These are phyloP conservation scores for Hafferia zeledoni DNA, from an alignment of 2,797 vertebrate genomes.

Conservation along the genomic window DNA sequence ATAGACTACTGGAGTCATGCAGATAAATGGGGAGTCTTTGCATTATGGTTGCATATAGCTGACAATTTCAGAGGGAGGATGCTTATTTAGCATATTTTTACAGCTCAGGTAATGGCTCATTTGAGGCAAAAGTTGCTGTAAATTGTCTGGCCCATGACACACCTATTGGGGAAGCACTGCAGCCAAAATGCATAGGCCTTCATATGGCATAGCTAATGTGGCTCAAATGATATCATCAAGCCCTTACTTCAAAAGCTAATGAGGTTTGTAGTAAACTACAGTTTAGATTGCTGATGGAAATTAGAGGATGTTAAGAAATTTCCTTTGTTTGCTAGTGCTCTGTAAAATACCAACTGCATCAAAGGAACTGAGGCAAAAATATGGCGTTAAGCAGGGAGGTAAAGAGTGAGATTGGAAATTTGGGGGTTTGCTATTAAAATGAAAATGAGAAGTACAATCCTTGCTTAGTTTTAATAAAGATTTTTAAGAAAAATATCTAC, in stretches of 20 bases:
- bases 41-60: not conserved
- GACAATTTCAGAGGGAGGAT: not conserved
- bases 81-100: not conserved
- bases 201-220: not conserved
- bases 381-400: accelerated
- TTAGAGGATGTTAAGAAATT: not conserved
- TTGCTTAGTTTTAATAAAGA: not conserved
- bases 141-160: not conserved
- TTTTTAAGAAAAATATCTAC: not conserved
- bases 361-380: not conserved
- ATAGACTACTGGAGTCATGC: not conserved
- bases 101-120: not conserved
- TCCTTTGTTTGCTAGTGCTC: not conserved
- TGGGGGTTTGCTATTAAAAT: not conserved
- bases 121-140: not conserved
- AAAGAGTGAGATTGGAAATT: not conserved
- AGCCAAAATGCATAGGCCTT: not conserved
- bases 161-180: not conserved
- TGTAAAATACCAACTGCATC: not conserved
- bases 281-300: not conserved
- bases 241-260: not conserved
- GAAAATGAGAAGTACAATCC: not conserved
- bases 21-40: not conserved
- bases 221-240: not conserved
- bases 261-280: not conserved